phyloP scores from a whole-genome alignment of 2,888 invertebrate species.

The Physocephala rufipes region DNA sequence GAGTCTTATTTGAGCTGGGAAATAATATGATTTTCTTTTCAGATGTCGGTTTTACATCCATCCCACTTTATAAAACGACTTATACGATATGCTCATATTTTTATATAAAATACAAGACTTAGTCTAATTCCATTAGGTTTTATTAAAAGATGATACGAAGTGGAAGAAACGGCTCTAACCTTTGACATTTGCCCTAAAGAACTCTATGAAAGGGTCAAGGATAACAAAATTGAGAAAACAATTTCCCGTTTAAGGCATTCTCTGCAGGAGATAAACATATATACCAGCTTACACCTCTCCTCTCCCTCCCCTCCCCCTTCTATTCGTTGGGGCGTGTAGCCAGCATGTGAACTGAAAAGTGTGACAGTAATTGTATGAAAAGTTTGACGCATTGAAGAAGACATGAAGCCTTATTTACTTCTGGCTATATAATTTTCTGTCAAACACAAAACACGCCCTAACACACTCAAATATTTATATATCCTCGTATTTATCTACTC shows the following conservation, averaged over 20 bases:
- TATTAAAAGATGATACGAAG: too few species aligned
- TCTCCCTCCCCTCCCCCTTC: too few species aligned
- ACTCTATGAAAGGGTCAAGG: slow-evolving; percentile 26
- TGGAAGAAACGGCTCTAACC: too few species aligned
- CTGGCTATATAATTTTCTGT: neutral
- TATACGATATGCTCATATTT: too few species aligned
- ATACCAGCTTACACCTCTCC: too few species aligned
- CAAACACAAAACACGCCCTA: slow-evolving; percentile 2
- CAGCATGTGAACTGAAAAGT: neutral
- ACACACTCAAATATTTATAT: neutral
- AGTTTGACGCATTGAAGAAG: neutral
- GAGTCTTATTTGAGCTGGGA: too few species aligned
- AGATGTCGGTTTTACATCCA: too few species aligned
- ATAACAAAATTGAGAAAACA: slow-evolving; percentile 14
- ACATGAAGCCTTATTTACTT: neutral
- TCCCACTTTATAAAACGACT: too few species aligned
- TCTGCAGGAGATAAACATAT: neutral
- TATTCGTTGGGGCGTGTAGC: neutral
- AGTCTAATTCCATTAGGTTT: too few species aligned
- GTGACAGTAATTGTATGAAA: neutral
- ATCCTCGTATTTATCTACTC: too few species aligned
- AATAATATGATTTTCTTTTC: too few species aligned
- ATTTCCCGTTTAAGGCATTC: neutral
- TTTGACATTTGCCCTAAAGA: neutral
- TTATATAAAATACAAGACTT: too few species aligned